A percentile compares a stretch with the other conserved stretches of the same genome.
Conservation (phyloP, 2,797 vertebrate genomes). For the Megaceryle alcyon region DNA sequence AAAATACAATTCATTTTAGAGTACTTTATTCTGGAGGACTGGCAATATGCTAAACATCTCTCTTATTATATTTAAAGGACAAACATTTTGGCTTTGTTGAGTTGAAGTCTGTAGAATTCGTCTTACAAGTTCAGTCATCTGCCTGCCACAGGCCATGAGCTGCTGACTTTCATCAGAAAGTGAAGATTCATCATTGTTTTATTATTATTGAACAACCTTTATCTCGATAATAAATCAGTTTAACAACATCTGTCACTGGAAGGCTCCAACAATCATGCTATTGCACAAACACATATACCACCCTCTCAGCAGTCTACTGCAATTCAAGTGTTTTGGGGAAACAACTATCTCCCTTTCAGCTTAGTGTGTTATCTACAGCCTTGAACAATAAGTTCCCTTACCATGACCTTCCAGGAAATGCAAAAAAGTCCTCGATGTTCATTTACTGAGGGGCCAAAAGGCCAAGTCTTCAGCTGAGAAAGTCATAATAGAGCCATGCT, state of each 20-base stretch:
- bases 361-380: neutral
- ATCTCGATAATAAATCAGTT: neutral
- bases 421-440: neutral
- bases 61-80: neutral
- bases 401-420: neutral
- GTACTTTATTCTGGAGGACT: neutral
- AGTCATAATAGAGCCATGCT: neutral
- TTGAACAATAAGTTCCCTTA: neutral
- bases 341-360: neutral
- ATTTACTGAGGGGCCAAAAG: neutral
- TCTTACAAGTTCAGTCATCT: neutral
- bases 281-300: neutral
- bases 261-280: neutral
- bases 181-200: neutral
- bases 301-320: neutral
- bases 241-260: neutral
- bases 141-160: neutral
- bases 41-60: neutral
- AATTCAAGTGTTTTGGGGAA: neutral
- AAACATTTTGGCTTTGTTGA: neutral
- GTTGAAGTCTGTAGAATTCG: neutral
- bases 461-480: neutral
- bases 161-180: constrained; percentile 6
- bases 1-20: neutral
- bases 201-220: neutral